phyloP scores from a whole-genome alignment of 92 coral and sea anemone genomes.

The Pocillopora grandis region DNA sequence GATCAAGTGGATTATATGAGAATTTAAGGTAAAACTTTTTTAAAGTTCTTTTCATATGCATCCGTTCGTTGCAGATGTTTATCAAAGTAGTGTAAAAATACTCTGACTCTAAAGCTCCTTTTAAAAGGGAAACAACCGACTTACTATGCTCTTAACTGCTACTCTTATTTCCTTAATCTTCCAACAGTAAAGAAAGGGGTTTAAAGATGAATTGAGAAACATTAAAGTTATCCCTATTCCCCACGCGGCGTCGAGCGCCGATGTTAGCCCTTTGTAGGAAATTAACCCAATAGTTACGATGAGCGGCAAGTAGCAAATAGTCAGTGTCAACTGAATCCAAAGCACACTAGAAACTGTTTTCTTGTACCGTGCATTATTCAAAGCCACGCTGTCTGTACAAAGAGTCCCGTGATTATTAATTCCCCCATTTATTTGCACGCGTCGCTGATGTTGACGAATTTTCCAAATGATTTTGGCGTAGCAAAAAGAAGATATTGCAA shows the following conservation, averaged over 20 bases:
- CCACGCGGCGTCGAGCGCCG: neutral
- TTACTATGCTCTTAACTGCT: neutral
- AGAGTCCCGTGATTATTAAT: neutral
- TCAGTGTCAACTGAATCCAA: neutral
- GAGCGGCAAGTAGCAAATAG: neutral
- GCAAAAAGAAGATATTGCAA: neutral
- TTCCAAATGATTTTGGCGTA: neutral
- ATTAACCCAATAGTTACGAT: neutral
- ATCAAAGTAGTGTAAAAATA: too few species aligned
- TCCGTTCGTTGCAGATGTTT: too few species aligned
- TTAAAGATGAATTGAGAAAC: neutral
- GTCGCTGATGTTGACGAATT: neutral
- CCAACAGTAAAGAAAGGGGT: conserved; percentile 15
- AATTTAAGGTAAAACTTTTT: too few species aligned
- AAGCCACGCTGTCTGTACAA: neutral
- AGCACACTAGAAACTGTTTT: neutral
- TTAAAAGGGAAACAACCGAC: neutral
- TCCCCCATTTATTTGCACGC: neutral
- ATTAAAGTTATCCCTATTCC: neutral
- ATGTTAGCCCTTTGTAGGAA: neutral
- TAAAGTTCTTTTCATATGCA: too few species aligned
- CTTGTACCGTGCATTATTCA: neutral
- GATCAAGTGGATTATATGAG: too few species aligned
- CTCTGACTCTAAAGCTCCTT: neutral
- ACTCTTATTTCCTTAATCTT: neutral